Percentiles rank a stretch among this genome's conserved stretches.
Evolutionary conservation across 2,113 vertebrate genomes (phyloP).

Genomic region (Micronycteris hirsuta): DNA sequence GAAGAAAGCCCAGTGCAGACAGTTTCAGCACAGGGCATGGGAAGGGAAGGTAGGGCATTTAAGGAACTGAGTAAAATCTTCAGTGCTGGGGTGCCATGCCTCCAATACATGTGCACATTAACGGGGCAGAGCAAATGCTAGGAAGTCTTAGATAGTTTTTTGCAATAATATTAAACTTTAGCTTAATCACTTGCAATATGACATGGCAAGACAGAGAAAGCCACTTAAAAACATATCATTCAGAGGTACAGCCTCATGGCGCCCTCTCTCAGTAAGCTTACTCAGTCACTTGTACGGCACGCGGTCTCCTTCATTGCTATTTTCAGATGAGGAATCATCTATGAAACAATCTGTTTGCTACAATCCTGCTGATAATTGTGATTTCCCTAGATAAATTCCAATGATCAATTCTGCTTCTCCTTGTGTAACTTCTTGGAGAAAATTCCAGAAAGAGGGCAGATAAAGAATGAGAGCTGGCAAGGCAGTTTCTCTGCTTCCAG

Average conservation of each 20-base stretch:
- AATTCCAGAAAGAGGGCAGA: background rate
- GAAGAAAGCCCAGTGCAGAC: background rate
- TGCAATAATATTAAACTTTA: background rate
- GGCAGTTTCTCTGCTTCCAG: slow-evolving; percentile 34
- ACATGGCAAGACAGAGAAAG: background rate
- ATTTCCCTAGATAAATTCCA: background rate
- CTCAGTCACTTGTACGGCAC: background rate
- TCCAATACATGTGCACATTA: background rate
- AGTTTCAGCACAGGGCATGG: background rate
- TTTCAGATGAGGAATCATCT: background rate
- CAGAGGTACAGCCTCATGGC: background rate
- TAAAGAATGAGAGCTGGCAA: background rate
- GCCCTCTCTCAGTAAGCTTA: background rate
- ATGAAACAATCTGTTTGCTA: background rate
- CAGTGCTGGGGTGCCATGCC: background rate
- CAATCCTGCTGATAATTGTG: background rate
- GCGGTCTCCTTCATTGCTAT: background rate
- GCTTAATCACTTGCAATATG: background rate
- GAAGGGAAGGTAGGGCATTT: background rate
- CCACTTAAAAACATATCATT: background rate
- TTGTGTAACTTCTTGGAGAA: background rate
- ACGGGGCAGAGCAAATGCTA: background rate
- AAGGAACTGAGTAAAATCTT: background rate
- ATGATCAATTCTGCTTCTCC: background rate
- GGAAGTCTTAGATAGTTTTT: background rate